Conservation (phyloP, 2,113 vertebrate genomes). For the Cichladusa arquata region DNA sequence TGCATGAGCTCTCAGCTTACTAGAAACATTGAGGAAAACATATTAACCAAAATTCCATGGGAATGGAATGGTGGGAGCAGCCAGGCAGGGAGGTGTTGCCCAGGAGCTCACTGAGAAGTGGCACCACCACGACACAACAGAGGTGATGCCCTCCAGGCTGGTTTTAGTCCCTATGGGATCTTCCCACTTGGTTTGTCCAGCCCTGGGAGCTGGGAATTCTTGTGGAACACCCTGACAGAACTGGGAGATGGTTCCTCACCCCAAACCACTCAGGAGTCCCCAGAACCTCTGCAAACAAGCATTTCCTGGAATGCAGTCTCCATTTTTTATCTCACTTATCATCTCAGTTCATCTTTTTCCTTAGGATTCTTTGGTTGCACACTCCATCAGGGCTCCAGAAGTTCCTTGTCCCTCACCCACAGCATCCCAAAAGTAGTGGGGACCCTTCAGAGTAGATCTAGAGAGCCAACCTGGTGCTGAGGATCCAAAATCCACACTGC, state of each 20-base stretch:
- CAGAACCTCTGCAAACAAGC: neutral
- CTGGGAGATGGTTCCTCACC: neutral
- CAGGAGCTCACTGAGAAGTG: neutral
- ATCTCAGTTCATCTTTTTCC: neutral
- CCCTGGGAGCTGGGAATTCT: neutral
- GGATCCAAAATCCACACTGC: neutral
- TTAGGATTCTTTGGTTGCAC: fast-evolving
- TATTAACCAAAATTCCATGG: neutral
- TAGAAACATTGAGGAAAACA: neutral
- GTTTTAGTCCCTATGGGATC: neutral
- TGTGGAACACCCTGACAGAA: fast-evolving
- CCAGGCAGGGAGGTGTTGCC: neutral
- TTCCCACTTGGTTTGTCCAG: neutral
- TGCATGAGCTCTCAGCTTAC: neutral
- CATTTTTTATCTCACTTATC: neutral
- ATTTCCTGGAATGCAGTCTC: neutral
- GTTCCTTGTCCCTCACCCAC: neutral
- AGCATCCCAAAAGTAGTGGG: neutral
- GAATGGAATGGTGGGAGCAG: neutral
- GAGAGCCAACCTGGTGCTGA: neutral
- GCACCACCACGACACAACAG: neutral
- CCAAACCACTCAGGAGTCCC: fast-evolving
- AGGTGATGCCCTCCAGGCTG: fast-evolving
- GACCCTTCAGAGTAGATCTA: neutral
- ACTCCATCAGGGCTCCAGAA: neutral